These are phyloP conservation scores for Drosophila greeni DNA, from an alignment of 2,888 invertebrate species.

Conservation along the genomic window DNA sequence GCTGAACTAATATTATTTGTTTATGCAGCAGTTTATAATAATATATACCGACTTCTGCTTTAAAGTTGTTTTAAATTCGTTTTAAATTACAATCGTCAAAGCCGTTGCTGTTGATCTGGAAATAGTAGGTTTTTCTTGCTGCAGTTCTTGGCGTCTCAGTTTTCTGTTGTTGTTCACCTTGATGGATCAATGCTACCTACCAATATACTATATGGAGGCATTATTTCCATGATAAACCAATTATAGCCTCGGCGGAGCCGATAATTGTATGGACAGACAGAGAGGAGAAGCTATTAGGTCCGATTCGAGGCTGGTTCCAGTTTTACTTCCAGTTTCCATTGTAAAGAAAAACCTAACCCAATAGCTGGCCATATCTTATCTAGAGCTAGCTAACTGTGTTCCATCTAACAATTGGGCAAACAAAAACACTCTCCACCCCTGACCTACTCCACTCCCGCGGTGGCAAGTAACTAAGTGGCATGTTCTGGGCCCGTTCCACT, in stretches of 20 bases:
- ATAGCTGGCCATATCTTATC: constrained; percentile 1
- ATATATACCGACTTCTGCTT: background rate
- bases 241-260: constrained; percentile 24
- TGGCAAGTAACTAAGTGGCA: constrained; percentile 14
- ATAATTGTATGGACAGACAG: constrained; percentile 28
- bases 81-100: constrained; percentile 20
- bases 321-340: background rate
- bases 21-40: constrained; percentile 1
- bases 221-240: constrained; percentile 38
- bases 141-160: constrained; percentile 26
- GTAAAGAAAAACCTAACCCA: constrained; percentile 10
- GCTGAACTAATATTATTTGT: background rate
- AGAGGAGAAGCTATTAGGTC: constrained; percentile 1
- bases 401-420: constrained; percentile 26
- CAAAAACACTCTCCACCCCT: constrained; percentile 9
- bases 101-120: constrained; percentile 4
- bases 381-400: background rate
- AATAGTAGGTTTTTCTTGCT: constrained; percentile 16
- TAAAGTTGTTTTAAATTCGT: constrained; percentile 7
- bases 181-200: constrained; percentile 19
- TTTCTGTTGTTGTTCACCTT: constrained; percentile 34
- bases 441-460: constrained; percentile 31
- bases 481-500: constrained; percentile 30
- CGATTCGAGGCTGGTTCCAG: constrained; percentile 4
- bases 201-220: constrained; percentile 8